Evolutionary conservation across 2,888 invertebrate genomes (phyloP).

Genomic region (Lasioglossum figueresi): DNA sequence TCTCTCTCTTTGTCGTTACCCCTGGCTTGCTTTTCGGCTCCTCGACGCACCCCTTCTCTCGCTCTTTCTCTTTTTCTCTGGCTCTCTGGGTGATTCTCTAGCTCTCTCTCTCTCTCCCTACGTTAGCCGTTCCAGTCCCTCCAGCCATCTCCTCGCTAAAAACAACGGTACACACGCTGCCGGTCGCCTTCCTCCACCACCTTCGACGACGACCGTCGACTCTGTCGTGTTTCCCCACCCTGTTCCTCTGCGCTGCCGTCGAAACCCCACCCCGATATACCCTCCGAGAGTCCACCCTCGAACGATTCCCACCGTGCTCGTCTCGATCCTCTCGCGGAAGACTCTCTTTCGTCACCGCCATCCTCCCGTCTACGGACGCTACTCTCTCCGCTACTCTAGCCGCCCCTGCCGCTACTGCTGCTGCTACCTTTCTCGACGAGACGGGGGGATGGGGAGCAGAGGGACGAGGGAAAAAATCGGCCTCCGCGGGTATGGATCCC

Average conservation of each 20-base stretch:
- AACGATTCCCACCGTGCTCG: conserved; percentile 38
- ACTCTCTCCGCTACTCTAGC: not conserved
- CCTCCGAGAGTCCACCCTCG: conserved; percentile 48
- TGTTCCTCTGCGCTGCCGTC: not conserved
- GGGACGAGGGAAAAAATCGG: not conserved
- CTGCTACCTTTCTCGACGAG: not conserved
- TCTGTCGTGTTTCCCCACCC: conserved; percentile 10
- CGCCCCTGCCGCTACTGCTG: not conserved
- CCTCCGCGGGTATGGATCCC: conserved; percentile 41
- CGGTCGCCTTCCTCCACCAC: conserved; percentile 39
- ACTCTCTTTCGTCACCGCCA: conserved; percentile 34
- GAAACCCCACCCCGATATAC: conserved; percentile 50
- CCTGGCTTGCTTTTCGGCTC: conserved; percentile 31
- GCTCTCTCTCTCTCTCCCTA: not conserved
- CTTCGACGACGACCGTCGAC: conserved; percentile 15
- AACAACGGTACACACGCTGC: conserved; percentile 50
- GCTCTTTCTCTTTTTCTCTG: not conserved
- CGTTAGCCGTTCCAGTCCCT: conserved; percentile 14
- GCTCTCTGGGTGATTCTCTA: not conserved
- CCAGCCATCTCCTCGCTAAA: conserved; percentile 27
- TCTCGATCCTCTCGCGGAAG: conserved; percentile 31
- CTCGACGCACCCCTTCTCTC: not conserved
- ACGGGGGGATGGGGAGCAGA: not conserved
- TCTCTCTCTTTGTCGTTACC: not conserved
- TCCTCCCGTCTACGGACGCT: not conserved